Conservation (phyloP, 2,797 vertebrate species). For the Eulemur albifrons region DNA sequence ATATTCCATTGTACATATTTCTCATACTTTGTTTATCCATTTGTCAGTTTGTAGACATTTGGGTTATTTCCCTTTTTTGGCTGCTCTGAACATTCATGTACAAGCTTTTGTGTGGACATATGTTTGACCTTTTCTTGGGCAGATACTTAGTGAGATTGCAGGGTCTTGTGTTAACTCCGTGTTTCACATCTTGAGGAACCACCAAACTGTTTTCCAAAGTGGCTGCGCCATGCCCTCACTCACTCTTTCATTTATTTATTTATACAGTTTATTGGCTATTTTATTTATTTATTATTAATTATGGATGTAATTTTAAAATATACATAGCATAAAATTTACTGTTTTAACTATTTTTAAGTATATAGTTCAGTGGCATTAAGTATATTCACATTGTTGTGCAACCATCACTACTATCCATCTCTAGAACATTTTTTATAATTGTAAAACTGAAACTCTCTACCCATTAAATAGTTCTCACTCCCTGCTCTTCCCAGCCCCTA, state of each 20-base stretch:
- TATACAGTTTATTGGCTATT: not conserved
- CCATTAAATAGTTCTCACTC: not conserved
- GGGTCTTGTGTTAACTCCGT: not conserved
- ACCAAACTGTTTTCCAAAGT: not conserved
- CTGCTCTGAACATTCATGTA: not conserved
- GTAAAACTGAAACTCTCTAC: not conserved
- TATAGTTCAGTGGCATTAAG: not conserved
- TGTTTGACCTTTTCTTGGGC: not conserved
- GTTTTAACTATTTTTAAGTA: not conserved
- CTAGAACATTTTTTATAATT: not conserved
- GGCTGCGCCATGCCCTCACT: not conserved
- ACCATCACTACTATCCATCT: not conserved
- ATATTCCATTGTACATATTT: not conserved
- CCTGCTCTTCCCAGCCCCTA: not conserved
- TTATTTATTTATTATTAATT: not conserved
- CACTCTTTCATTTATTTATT: not conserved
- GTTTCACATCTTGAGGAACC: not conserved
- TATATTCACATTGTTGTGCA: not conserved
- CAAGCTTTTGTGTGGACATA: not conserved
- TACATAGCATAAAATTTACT: not conserved
- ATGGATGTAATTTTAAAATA: not conserved
- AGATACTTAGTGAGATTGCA: not conserved
- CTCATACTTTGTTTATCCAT: not conserved
- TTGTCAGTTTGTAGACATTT: not conserved
- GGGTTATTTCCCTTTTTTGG: not conserved